Percentiles rank a stretch among this genome's conserved stretches.
Conservation (phyloP, 2,113 vertebrate species). For the Pelmatolapia mariae region DNA sequence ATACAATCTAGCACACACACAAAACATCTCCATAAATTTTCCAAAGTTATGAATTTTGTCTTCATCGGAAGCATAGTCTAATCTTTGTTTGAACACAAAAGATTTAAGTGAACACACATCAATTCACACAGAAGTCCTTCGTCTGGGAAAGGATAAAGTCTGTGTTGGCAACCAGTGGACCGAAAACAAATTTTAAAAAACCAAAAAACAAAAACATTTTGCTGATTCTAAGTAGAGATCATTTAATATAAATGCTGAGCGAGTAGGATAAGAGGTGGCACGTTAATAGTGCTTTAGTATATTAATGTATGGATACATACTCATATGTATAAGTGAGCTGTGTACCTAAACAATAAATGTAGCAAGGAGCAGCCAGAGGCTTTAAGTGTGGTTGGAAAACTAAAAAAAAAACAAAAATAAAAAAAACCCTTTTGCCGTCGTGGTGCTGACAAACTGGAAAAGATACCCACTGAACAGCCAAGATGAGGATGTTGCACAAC, state of each 20-base stretch:
- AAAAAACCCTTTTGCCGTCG: background rate
- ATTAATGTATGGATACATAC: conserved; percentile 74
- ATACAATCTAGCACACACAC: conserved; percentile 70
- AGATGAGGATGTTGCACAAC: conserved; percentile 10
- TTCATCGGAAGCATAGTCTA: conserved; percentile 73
- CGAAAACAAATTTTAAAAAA: conserved; percentile 31
- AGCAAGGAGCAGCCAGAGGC: conserved; percentile 61
- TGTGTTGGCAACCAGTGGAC: conserved; percentile 76
- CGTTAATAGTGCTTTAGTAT: conserved; percentile 74
- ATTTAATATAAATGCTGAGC: conserved; percentile 80
- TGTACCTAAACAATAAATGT: conserved; percentile 72
- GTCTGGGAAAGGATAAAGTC: conserved; percentile 76
- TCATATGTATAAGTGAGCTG: conserved; percentile 73
- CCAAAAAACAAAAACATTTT: conserved; percentile 37
- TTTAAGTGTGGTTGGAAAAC: conserved; percentile 45
- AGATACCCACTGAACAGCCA: conserved; percentile 8
- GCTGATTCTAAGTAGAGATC: conserved; percentile 75
- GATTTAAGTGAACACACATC: conserved; percentile 73
- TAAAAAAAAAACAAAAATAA: background rate
- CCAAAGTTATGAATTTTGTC: conserved; percentile 65
- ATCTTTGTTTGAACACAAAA: conserved; percentile 77
- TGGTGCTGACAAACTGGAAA: conserved; percentile 3
- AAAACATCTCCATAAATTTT: conserved; percentile 56
- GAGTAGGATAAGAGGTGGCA: conserved; percentile 74
- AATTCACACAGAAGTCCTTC: conserved; percentile 75